Evolutionary conservation across 2,888 invertebrate genomes (phyloP).

Genomic region (Junonia oenone): DNA sequence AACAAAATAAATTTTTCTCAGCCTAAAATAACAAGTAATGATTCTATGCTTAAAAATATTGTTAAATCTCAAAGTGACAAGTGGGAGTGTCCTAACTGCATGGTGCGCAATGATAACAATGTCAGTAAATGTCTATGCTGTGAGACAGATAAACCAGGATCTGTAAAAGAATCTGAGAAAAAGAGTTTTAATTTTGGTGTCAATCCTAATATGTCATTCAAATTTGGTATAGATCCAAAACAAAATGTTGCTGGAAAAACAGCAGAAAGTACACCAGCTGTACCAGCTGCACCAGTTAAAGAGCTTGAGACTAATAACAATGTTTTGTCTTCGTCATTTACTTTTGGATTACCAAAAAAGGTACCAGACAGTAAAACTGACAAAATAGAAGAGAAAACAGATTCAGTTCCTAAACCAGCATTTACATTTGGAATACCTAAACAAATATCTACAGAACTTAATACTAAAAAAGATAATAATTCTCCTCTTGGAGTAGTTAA

Average conservation of each 20-base stretch:
- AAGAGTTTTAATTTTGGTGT: slow-evolving; percentile 61
- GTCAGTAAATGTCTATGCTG: slow-evolving; percentile 54
- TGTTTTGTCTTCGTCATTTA: slow-evolving; percentile 44
- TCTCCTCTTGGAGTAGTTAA: slow-evolving; percentile 7
- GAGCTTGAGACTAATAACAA: slow-evolving; percentile 60
- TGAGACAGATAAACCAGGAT: slow-evolving; percentile 41
- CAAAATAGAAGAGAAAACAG: slow-evolving; percentile 18
- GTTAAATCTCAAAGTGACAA: slow-evolving; percentile 42
- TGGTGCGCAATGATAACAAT: slow-evolving; percentile 51
- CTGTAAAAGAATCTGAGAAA: slow-evolving; percentile 31
- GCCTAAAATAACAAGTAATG: slow-evolving; percentile 19
- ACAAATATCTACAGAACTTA: slow-evolving; percentile 19
- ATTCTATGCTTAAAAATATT: slow-evolving; percentile 38
- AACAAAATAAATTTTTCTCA: neutral
- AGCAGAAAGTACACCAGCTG: slow-evolving; percentile 1
- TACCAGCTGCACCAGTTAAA: slow-evolving; percentile 26
- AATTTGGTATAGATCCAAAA: slow-evolving; percentile 57
- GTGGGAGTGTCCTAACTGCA: slow-evolving; percentile 60
- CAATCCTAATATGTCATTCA: slow-evolving; percentile 27
- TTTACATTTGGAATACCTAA: slow-evolving; percentile 56
- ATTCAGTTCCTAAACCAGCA: slow-evolving; percentile 38
- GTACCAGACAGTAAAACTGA: slow-evolving; percentile 34
- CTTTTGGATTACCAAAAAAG: slow-evolving; percentile 41
- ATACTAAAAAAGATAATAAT: slow-evolving; percentile 22
- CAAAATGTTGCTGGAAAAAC: slow-evolving; percentile 28